phyloP scores from a whole-genome alignment of 2,888 invertebrate genomes.

The Agriotes lineatus region DNA sequence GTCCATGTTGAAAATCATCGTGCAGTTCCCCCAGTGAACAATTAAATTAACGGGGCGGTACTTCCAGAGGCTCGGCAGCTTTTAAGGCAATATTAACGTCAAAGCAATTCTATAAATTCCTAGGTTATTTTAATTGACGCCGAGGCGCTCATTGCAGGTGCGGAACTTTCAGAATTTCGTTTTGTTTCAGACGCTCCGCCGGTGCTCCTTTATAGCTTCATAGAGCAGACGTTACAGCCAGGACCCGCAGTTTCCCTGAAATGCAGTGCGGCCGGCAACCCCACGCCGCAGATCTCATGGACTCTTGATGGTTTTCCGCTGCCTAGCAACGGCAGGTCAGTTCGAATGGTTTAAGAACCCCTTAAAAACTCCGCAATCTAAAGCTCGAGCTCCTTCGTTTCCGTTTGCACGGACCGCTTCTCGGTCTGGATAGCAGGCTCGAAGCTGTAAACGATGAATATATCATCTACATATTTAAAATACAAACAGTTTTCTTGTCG shows the following conservation, averaged over 20 bases:
- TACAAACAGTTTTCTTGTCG: no score
- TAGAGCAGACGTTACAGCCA: slow-evolving; percentile 82
- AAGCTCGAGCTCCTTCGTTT: no score
- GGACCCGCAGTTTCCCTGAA: slow-evolving; percentile 83
- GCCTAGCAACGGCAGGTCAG: slow-evolving; percentile 70
- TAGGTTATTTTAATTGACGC: not conserved
- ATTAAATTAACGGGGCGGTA: slow-evolving; percentile 30
- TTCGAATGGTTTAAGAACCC: slow-evolving; percentile 31
- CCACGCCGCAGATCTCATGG: slow-evolving; percentile 84
- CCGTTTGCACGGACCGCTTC: no score
- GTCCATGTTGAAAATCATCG: slow-evolving; percentile 9
- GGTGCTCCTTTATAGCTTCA: slow-evolving; percentile 79
- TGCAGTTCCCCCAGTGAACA: slow-evolving; percentile 22
- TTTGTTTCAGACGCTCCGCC: slow-evolving; percentile 78
- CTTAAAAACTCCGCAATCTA: slow-evolving; percentile 12
- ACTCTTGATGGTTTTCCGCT: slow-evolving; percentile 79
- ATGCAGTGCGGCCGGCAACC: slow-evolving; percentile 82
- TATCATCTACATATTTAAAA: no score
- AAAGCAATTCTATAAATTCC: slow-evolving; percentile 12
- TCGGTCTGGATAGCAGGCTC: no score
- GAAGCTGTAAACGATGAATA: no score
- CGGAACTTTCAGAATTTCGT: slow-evolving; percentile 7
- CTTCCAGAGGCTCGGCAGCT: slow-evolving; percentile 19
- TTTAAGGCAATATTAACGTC: slow-evolving; percentile 17
- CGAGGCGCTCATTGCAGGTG: not conserved